Evolutionary conservation across 2,888 invertebrate species (phyloP).

Genomic region (Phyllotreta cruciferae): DNA sequence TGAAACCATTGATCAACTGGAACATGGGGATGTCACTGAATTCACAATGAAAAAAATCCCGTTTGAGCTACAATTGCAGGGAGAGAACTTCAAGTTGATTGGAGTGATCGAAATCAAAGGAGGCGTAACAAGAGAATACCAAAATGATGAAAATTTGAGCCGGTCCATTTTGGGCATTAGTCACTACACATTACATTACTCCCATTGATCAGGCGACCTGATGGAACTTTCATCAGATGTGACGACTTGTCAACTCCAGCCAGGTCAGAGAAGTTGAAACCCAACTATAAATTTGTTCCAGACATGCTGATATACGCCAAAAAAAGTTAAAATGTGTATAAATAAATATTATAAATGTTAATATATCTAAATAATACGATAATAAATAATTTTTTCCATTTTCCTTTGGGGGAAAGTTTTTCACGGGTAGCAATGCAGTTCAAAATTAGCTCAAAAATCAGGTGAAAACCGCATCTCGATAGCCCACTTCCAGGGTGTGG

Average conservation of each 20-base stretch:
- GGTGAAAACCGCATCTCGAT: neutral
- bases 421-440: neutral
- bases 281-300: neutral
- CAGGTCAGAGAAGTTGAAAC: conserved; percentile 1
- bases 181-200: no score
- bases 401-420: neutral
- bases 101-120: neutral
- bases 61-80: no score
- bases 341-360: no score
- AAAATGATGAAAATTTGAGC: neutral
- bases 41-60: no score
- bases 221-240: neutral
- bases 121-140: neutral
- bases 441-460: neutral
- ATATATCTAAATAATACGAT: no score
- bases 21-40: no score
- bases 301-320: neutral
- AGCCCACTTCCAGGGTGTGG: neutral
- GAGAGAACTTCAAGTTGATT: neutral
- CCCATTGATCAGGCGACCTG: neutral
- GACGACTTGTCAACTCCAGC: neutral
- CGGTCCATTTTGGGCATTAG: neutral
- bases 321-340: neutral
- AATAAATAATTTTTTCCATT: neutral
- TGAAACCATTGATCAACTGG: no score